Conservation (phyloP, 2,797 vertebrate species). For the Cyprinodon diabolis region DNA sequence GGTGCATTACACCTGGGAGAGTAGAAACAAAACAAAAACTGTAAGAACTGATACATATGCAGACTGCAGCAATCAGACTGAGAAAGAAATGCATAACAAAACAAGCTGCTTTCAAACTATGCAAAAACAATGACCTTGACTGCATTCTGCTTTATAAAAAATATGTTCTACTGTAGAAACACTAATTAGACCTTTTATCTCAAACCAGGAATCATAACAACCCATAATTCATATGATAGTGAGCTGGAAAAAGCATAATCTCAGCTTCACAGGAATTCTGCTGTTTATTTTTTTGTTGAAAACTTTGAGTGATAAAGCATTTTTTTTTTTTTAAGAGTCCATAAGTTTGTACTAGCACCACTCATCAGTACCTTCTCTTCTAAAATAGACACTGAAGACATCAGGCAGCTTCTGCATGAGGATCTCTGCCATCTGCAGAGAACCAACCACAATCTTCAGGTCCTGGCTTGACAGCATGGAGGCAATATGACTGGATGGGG, state of each 20-base stretch:
- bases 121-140: too few species aligned
- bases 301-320: neutral
- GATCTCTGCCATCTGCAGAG: slow-evolving; percentile 99
- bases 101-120: neutral
- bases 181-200: neutral
- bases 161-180: neutral
- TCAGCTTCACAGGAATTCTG: neutral
- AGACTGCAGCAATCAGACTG: neutral
- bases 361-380: slow-evolving; percentile 90
- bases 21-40: neutral
- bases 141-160: neutral
- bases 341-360: neutral
- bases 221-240: too few species aligned
- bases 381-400: slow-evolving; percentile 99
- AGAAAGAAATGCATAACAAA: neutral
- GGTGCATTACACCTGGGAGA: slow-evolving; percentile 95
- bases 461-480: slow-evolving; percentile 99
- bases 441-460: slow-evolving; percentile 99
- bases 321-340: neutral
- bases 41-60: too few species aligned
- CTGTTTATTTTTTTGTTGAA: neutral
- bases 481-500: slow-evolving; percentile 93
- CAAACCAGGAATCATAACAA: neutral
- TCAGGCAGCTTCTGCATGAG: slow-evolving; percentile 99
- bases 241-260: neutral